A percentile compares a stretch with the other conserved stretches of the same genome.
Evolutionary conservation across 2,888 invertebrate genomes (phyloP).

Genomic region (Dryomyza anilis): DNA sequence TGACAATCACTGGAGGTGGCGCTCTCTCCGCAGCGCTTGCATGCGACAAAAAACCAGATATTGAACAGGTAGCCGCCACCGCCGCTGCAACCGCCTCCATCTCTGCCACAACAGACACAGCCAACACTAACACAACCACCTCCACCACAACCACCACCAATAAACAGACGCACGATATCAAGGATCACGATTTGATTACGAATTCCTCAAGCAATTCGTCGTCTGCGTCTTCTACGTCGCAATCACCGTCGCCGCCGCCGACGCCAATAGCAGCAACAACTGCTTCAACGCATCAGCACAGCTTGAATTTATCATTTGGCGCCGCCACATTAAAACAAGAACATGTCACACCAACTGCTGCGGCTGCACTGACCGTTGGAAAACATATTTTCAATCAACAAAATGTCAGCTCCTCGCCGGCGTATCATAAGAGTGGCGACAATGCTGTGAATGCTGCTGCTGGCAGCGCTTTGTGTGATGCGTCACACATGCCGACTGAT

Average conservation of each 20-base stretch:
- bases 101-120: no score
- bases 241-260: conserved; percentile 1
- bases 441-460: background rate
- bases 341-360: conserved; percentile 9
- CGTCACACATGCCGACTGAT: conserved; percentile 17
- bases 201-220: conserved; percentile 15
- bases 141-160: no score
- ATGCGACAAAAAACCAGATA: conserved; percentile 16
- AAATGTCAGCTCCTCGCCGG: conserved; percentile 4
- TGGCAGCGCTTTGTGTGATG: background rate
- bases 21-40: conserved; percentile 41
- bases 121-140: no score
- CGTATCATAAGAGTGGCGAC: conserved; percentile 19
- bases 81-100: background rate
- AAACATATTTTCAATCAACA: conserved; percentile 19
- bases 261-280: no score
- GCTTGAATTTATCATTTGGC: conserved; percentile 20
- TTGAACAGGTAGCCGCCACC: background rate
- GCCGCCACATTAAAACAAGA: conserved; percentile 10
- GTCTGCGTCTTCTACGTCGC: background rate
- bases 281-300: no score
- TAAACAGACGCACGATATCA: background rate
- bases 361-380: background rate
- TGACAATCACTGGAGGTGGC: conserved; percentile 48
- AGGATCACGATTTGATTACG: conserved; percentile 9